Base-by-base conservation (phyloP, 2,113 vertebrate species). In the Steatornis caripensis region DNA sequence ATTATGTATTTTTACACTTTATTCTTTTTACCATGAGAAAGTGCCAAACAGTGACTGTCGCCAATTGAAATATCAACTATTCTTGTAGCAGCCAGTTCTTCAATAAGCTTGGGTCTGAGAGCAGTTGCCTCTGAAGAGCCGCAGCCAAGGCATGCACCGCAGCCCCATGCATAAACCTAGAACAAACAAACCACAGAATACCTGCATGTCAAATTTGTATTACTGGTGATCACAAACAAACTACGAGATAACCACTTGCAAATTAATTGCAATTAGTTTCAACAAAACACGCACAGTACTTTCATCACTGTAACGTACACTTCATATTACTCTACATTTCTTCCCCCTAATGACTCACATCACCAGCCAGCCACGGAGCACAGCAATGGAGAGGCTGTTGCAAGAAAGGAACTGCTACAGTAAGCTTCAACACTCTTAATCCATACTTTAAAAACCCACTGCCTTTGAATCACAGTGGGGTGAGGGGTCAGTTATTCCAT, bases 21-120 rank as follows among this genome's bases (percentile, higher is more conserved):
- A 62, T 74, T 58, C 19, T 54, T 81, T 94, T 98, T 98, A 99
- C 99, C 99, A 15, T 99, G 99, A 87, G 99, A 99, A 98, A 99
- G 98, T 71, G 99, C 99, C 96, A 99, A 97, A 96, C 99, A 99
- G 96, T 99, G 99, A 95, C 99, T 99, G 96, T 99, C 99, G 86
- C 99, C 99, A 96, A 99, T 99, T 13, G 99, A 99, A 97, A 99
- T 99, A 92, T 99, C 99, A 60, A 99, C 99, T 90, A 99, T 99
- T 95, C 99, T 99, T 24, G 99, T 99, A 80, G 99, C 98, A 51
- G 99, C 98, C 90, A 99, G 97, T 78, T 99, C 99, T 90, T 99
- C 99, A 53, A 99, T 98, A 88, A 99, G 98, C 91, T 99, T 98
- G 46, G 99, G 99, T 84, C 99, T 98, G 84, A 99, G 98, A 36